phyloP scores from a whole-genome alignment of 35 echinoderm and acorn worm species.

The Apostichopus parvimensis region DNA sequence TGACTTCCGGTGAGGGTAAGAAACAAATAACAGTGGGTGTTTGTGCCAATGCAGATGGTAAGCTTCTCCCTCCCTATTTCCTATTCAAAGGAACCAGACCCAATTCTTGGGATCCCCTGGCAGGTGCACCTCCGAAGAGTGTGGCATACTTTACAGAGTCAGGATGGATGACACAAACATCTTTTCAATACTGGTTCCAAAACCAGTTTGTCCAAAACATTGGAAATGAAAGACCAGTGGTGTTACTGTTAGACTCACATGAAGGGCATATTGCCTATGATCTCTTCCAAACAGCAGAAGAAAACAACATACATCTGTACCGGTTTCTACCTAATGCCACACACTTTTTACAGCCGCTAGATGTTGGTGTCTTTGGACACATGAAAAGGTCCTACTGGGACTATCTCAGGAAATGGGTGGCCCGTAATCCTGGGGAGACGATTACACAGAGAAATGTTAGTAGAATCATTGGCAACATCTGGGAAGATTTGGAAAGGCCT shows the following conservation, averaged over 20 bases:
- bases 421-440: not conserved
- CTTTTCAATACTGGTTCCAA: slow-evolving; percentile 40
- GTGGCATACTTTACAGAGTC: slow-evolving; percentile 16
- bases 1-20: not conserved
- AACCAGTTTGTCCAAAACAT: slow-evolving; percentile 24
- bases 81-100: slow-evolving; percentile 24
- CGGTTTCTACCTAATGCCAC: slow-evolving; percentile 37
- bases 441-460: slow-evolving; percentile 38
- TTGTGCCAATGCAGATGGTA: not conserved
- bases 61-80: slow-evolving; percentile 18
- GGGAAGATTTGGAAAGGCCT: too few species aligned
- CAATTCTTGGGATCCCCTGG: slow-evolving; percentile 44
- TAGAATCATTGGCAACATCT: too few species aligned
- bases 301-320: slow-evolving; percentile 21
- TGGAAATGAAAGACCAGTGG: slow-evolving; percentile 17
- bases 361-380: slow-evolving; percentile 22
- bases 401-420: slow-evolving; percentile 28
- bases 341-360: slow-evolving; percentile 18
- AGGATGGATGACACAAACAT: slow-evolving; percentile 33
- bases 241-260: slow-evolving; percentile 38
- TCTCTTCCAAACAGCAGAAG: slow-evolving; percentile 24
- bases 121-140: slow-evolving; percentile 26
- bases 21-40: slow-evolving; percentile 9
- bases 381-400: slow-evolving; percentile 46
- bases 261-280: slow-evolving; percentile 44